Base-by-base conservation (phyloP, 1,140 invertebrate genomes). In the Drosophila takahashii region DNA sequence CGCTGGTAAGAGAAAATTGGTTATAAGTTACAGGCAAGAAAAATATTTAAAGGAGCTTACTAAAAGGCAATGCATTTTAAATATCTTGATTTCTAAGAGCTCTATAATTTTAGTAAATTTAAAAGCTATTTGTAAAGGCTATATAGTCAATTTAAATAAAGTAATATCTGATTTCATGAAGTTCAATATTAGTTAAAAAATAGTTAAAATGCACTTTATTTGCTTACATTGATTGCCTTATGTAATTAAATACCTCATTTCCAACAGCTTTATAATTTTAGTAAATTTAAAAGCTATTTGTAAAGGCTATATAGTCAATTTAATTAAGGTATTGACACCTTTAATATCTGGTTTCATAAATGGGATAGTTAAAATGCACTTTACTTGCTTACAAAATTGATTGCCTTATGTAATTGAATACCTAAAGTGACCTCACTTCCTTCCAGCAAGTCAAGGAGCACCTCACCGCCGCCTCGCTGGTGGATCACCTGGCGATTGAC, bases 381-480 rank as follows among this genome's bases (percentile, higher is more conserved):
- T n/a, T n/a, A n/a, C n/a, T n/a, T n/a, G n/a, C n/a, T n/a, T 29
- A 29, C 11, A 36, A 3, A 36, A 36, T 13, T 36, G n/a, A 11
- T 10, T 37, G 0, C 4, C 9, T 13, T n/a, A 37, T n/a, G 2
- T 37, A 37, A 32, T 37, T 4, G 3, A 29, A 15, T 29, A 29
- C 41, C 6, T 16, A 41, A 9, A 2, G 4, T 7, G 39, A 18
- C 13, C 13, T 37, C 27, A 8, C 6, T 18, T 51, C 7, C n/a
- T 16, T 54, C 10, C 51, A 90, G 81, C 70, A 90, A 73, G 51
- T 90, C 18, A 90, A 81, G 70, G 86, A 90, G 39, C 87, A 90
- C 53, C 41, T 90, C 53, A 90, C 87, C 1, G 72, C 81, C 22
- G 71, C 70, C 18, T 69, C 62, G 10, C 60, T 90, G 27, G 76